These are phyloP conservation scores for Leptopilina syphax DNA, from an alignment of 2,888 invertebrate genomes.

Conservation along the genomic window DNA sequence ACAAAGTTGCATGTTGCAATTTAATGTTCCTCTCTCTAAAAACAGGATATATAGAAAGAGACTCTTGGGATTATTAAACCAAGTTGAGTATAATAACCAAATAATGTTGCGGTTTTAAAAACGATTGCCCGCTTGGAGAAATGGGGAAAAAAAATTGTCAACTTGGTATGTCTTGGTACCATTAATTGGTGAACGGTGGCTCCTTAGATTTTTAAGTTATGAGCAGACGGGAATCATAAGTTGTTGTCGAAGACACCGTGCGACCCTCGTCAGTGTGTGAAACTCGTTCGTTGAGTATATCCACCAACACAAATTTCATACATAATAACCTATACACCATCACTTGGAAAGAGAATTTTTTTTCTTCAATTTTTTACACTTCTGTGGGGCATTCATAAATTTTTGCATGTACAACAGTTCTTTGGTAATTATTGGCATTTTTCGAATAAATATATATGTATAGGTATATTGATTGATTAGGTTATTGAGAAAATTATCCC, in stretches of 20 bases:
- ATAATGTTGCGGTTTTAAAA: constrained; percentile 24
- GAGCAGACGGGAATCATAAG: constrained; percentile 25
- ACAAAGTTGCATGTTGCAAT: constrained; percentile 24
- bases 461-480: background rate
- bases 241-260: constrained; percentile 32
- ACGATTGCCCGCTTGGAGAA: background rate
- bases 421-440: no score
- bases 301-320: background rate
- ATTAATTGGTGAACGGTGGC: constrained; percentile 41
- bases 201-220: constrained; percentile 38
- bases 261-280: constrained; percentile 28
- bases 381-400: constrained; percentile 26
- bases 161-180: constrained; percentile 29
- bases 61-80: background rate
- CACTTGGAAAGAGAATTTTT: constrained; percentile 5
- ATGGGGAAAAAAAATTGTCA: background rate
- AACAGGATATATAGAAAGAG: background rate
- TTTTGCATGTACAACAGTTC: background rate
- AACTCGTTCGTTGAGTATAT: constrained; percentile 23
- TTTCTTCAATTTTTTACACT: background rate
- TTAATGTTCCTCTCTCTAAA: constrained; percentile 1
- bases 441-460: background rate
- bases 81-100: constrained; percentile 36
- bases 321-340: background rate
- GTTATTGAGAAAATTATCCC: constrained; percentile 7